phyloP scores from a whole-genome alignment of 2,888 invertebrate species.

The Baronia brevicornis region DNA sequence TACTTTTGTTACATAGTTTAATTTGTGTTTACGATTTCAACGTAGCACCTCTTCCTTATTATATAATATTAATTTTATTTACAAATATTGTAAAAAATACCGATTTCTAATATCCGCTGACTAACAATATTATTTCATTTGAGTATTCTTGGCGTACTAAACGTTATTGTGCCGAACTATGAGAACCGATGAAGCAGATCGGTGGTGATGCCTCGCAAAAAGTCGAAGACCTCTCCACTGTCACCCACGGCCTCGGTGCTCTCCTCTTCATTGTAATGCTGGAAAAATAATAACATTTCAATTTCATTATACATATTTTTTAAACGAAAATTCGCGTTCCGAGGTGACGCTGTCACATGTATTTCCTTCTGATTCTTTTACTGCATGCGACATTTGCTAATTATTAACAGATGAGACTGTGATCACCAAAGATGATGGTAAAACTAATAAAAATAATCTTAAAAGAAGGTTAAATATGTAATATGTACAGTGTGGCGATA shows the following conservation, averaged over 20 bases:
- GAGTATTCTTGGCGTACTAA: slow-evolving; percentile 2
- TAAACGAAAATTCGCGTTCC: no score
- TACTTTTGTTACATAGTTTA: no score
- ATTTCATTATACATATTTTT: background rate
- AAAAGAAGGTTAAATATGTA: no score
- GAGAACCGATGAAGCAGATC: slow-evolving; percentile 58
- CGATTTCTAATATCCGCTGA: slow-evolving; percentile 1
- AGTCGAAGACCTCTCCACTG: slow-evolving; percentile 52
- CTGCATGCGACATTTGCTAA: no score
- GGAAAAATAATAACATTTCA: background rate
- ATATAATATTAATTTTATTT: slow-evolving; percentile 19
- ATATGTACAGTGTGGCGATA: no score
- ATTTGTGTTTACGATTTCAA: no score
- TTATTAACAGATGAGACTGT: no score
- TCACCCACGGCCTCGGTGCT: slow-evolving; percentile 36
- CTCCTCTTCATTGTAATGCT: slow-evolving; percentile 6
- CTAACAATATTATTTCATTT: slow-evolving; percentile 1
- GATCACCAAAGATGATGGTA: no score
- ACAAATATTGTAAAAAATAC: slow-evolving; percentile 18
- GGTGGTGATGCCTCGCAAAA: slow-evolving; percentile 57
- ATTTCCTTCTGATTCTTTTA: no score
- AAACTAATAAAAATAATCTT: no score
- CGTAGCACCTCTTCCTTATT: slow-evolving; percentile 23
- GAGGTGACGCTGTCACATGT: no score
- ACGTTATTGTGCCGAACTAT: slow-evolving; percentile 24